Evolutionary conservation across 2,888 invertebrate genomes (phyloP).

Genomic region (Sabatieria punctata): DNA sequence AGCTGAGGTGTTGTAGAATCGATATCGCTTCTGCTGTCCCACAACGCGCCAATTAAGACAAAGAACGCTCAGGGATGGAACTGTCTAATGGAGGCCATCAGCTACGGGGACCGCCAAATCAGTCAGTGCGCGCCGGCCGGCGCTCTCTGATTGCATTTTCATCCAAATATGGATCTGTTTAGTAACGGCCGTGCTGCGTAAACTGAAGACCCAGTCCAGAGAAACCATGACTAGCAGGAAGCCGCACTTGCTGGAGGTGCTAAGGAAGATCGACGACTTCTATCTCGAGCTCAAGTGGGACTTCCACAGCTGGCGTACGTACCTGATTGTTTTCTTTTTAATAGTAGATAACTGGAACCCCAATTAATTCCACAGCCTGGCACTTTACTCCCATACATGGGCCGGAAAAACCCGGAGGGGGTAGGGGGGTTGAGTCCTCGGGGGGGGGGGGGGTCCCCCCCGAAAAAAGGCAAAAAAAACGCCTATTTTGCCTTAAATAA

Average conservation of each 20-base stretch:
- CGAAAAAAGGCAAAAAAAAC: no score
- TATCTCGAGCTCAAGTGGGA: constrained; percentile 99
- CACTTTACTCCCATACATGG: no score
- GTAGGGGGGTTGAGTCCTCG: no score
- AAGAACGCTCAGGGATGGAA: constrained; percentile 94
- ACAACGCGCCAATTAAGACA: constrained; percentile 82
- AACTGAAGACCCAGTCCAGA: constrained; percentile 75
- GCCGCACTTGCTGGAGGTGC: constrained; percentile 70
- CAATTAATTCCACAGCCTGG: no score
- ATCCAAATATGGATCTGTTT: no score
- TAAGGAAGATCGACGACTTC: constrained; percentile 83
- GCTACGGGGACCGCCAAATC: constrained; percentile 87
- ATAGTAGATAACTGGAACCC: no score
- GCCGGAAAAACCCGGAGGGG: no score
- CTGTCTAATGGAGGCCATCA: constrained; percentile 90
- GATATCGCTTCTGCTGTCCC: constrained; percentile 69
- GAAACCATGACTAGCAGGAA: constrained; percentile 75
- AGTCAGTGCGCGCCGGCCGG: constrained; percentile 42
- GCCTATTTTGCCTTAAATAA: no score
- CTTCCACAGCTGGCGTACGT: constrained; percentile 93
- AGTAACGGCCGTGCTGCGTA: constrained; percentile 65
- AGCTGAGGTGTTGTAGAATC: constrained; percentile 68
- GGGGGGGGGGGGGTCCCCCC: no score
- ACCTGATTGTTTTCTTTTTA: not conserved
- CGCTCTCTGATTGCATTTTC: no score